Percentiles rank a stretch among this genome's conserved stretches.
Evolutionary conservation across 2,888 invertebrate genomes (phyloP).

Genomic region (Agapetus fuscipes): DNA sequence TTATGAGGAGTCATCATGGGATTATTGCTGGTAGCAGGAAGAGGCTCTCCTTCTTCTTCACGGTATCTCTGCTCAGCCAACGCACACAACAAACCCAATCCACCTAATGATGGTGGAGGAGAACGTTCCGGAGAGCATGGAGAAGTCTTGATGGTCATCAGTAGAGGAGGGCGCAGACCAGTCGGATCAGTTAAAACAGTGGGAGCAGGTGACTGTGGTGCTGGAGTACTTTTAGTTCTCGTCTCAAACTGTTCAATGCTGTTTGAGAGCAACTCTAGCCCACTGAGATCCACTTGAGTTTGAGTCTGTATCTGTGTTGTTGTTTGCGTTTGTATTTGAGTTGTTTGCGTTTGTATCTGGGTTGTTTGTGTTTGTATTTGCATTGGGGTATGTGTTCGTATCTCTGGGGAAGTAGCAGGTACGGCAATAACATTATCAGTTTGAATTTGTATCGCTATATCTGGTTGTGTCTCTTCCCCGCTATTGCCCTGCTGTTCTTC

Average conservation of each 20-base stretch:
- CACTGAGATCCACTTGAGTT: conserved; percentile 63
- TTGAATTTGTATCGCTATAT: background rate
- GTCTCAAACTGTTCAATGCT: conserved; percentile 74
- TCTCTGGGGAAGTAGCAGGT: background rate
- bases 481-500: conserved; percentile 27
- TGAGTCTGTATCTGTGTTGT: too few relatives aligned
- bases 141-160: conserved; percentile 39
- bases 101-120: conserved; percentile 40
- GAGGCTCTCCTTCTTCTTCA: conserved; percentile 58
- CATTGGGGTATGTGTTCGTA: background rate
- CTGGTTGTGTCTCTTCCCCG: background rate
- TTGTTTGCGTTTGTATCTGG: too few relatives aligned
- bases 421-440: background rate
- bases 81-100: conserved; percentile 69
- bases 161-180: conserved; percentile 35
- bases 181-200: conserved; percentile 20
- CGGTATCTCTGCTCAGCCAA: conserved; percentile 75
- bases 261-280: conserved; percentile 72
- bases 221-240: conserved; percentile 30
- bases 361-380: too few relatives aligned
- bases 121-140: conserved; percentile 34
- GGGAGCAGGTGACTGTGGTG: conserved; percentile 29
- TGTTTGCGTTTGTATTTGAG: too few relatives aligned
- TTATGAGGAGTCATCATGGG: too few relatives aligned
- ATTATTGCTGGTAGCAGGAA: too few relatives aligned